Evolutionary conservation across 2,113 vertebrate genomes (phyloP).

Genomic region (Rhea pennata): DNA sequence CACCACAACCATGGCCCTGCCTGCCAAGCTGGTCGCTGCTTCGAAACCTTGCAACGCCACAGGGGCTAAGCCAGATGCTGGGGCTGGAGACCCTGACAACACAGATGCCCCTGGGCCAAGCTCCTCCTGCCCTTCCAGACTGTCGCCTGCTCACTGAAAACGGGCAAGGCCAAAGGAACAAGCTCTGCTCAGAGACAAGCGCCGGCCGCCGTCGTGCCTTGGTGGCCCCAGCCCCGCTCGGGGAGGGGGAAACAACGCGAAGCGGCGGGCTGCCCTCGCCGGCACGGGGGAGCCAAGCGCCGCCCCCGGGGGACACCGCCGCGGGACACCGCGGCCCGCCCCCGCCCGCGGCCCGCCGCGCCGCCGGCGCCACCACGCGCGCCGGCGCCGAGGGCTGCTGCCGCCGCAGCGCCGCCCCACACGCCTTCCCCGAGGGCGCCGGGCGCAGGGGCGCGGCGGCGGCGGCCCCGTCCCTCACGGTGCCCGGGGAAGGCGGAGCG

Average conservation of each 20-base stretch:
- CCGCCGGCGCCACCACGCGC: too few relatives aligned
- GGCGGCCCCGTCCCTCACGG: not conserved
- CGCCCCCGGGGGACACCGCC: not conserved
- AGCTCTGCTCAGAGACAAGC: too few relatives aligned
- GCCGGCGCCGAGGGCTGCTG: not conserved
- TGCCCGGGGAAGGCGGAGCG: not conserved
- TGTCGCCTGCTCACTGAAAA: not conserved
- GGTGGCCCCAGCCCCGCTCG: too few relatives aligned
- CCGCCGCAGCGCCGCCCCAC: not conserved
- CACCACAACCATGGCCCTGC: not conserved
- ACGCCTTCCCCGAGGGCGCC: not conserved
- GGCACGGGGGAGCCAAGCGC: not conserved
- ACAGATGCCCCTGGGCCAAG: not conserved
- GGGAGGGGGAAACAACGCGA: not conserved
- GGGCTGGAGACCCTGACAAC: not conserved
- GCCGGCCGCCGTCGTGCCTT: rapidly evolving
- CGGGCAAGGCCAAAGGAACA: rapidly evolving
- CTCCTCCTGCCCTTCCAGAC: not conserved
- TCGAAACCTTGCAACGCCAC: not conserved
- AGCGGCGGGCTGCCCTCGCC: not conserved
- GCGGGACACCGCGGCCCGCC: not conserved
- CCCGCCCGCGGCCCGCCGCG: too few relatives aligned
- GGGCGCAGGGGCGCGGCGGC: not conserved
- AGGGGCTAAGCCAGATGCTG: not conserved
- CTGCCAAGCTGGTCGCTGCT: not conserved